A percentile compares a stretch with the other conserved stretches of the same genome.
Conservation (phyloP, 2,888 invertebrate genomes). For the Liodrosophila aerea region DNA sequence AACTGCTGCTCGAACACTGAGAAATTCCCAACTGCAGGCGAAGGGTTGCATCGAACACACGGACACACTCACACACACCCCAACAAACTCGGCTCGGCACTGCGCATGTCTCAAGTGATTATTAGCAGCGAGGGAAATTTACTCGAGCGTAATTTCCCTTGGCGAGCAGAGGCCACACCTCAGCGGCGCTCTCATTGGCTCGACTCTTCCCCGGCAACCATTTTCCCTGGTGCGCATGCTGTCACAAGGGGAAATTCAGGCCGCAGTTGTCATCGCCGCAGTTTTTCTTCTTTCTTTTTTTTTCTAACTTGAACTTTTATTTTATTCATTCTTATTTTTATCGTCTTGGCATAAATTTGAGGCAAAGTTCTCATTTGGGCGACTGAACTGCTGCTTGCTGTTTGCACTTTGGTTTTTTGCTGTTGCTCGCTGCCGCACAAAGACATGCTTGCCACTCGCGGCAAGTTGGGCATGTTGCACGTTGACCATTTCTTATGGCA, state of each 20-base stretch:
- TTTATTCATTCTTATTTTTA: conserved; percentile 8
- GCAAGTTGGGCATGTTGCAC: conserved; percentile 33
- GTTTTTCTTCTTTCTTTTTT: conserved; percentile 1
- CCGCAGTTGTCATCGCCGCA: conserved; percentile 6
- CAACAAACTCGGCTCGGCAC: conserved; percentile 24
- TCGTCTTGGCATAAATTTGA: conserved; percentile 56
- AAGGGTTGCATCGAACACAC: conserved; percentile 30
- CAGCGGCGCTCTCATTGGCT: conserved; percentile 72
- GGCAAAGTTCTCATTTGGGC: conserved; percentile 24
- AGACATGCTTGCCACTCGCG: conserved; percentile 35
- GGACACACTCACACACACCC: background rate
- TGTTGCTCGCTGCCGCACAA: conserved; percentile 35
- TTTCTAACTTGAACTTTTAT: conserved; percentile 39
- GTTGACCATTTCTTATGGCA: conserved; percentile 25
- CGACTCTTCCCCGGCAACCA: conserved; percentile 73
- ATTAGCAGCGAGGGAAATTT: conserved; percentile 73
- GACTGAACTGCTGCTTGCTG: conserved; percentile 10
- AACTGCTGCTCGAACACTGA: too few species aligned
- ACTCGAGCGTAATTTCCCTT: conserved; percentile 76
- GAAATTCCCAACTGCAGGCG: conserved; percentile 35
- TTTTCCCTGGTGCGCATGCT: conserved; percentile 71
- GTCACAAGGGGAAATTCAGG: conserved; percentile 5
- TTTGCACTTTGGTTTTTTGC: conserved; percentile 13
- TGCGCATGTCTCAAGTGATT: conserved; percentile 80
- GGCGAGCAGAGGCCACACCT: conserved; percentile 71